These are phyloP conservation scores for Gallirallus australis DNA, from an alignment of 2,797 vertebrate genomes.

Conservation along the genomic window DNA sequence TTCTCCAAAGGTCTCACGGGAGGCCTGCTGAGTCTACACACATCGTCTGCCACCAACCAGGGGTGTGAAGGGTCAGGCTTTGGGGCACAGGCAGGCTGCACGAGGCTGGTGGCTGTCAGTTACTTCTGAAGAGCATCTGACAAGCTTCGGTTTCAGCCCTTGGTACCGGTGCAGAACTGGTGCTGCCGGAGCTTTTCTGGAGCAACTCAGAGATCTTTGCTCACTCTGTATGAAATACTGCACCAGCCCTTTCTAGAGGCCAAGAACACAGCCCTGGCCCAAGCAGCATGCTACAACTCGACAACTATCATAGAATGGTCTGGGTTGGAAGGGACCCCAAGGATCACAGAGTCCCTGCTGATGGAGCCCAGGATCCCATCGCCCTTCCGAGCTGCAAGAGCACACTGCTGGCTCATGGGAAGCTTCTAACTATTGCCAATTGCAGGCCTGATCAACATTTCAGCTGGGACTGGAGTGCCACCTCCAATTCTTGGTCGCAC, in stretches of 20 bases:
- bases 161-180: fast-evolving
- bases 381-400: too few relatives aligned
- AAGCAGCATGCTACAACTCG: not conserved
- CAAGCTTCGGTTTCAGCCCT: not conserved
- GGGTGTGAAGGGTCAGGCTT: fast-evolving
- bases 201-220: not conserved
- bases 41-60: not conserved
- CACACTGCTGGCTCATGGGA: too few relatives aligned
- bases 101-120: not conserved
- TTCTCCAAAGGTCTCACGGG: not conserved
- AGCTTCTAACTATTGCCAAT: too few relatives aligned
- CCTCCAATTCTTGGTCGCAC: fast-evolving
- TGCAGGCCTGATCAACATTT: fast-evolving
- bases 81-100: not conserved
- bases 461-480: too few relatives aligned
- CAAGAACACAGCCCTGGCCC: fast-evolving
- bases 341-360: too few relatives aligned
- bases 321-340: too few relatives aligned
- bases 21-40: not conserved
- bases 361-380: too few relatives aligned
- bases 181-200: too few relatives aligned
- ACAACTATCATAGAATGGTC: too few relatives aligned
- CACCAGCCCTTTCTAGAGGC: not conserved
- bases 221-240: not conserved
- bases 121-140: too few relatives aligned